Evolutionary conservation across 2,888 invertebrate genomes (phyloP), one percentile per base, ranked within the genome.

Genomic region (Odiellus spinosus): DNA sequence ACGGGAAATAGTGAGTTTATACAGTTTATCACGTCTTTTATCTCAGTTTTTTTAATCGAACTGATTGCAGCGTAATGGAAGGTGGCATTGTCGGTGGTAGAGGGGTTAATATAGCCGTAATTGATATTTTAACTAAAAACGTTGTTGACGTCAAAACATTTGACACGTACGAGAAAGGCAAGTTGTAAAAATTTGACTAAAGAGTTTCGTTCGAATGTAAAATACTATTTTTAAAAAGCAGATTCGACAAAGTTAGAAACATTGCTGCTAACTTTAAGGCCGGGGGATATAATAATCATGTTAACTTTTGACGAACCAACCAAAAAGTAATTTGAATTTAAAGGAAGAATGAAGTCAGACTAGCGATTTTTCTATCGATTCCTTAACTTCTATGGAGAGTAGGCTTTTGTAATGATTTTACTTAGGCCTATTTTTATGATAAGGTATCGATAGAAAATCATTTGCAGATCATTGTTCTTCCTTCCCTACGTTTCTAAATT

Each of bases 231-330:
- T n/a, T n/a, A n/a, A n/a, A n/a, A n/a, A n/a, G n/a, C 57, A 51
- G 63, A 61, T 44, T 63, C 64, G 15, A 54, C 56, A 11, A 50
- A 52, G 18, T 52, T 65, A 49, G 64, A 64, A 50, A 53, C 57
- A 15, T 60, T 63, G 53, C 53, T 65, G 12, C 50, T 57, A 40
- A 56, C 59, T 20, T 55, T 61, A 20, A 55, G 63, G 18, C 54
- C 57, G 2, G 66, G 67, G n/a, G 71, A 73, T 48, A 70, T 74
- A 44, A 60, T 73, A 2, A 63, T 72, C 34, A 67, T 69, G 26
- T 67, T 72, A 21, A 69, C 70, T 6, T 69, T 69, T 57, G 74
- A 74, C 59, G 74, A 74, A 57, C 72, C 71, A 2, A 69, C 72
- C 4, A 67, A 65, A 52, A 71, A 70, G 65, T 68, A 56, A 59